Evolutionary conservation across 2,888 invertebrate genomes (phyloP), one percentile per base, ranked within the genome.

Genomic region (Branchellion lobata): DNA sequence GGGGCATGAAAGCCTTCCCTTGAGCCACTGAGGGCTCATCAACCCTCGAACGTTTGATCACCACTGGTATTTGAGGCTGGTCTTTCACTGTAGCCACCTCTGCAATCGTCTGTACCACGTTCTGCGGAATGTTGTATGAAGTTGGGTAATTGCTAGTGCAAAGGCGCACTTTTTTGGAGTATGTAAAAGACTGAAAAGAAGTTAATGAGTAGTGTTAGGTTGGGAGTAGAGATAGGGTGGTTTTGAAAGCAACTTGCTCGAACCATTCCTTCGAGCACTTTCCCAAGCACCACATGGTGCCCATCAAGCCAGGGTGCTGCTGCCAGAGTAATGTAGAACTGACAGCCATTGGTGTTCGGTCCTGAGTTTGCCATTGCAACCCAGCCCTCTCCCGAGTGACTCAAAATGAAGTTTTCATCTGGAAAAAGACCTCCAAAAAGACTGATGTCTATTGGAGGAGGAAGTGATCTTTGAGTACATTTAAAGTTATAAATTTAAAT

Each of bases 341-440:
- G 98, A 0, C 96, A 96, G 40, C 97, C 97, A 86, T 98, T 98
- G 34, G 97, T 97, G 87, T 98, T 94, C 89, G 94, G 94, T 82
- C 97, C 96, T 87, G 96, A 95, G 87, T 96, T 97, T 74, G 97
- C 97, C 97, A 98, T 98, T 0, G 96, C 96, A 84, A 97, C 88
- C 96, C 96, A 97, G 79, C 98, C 97, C 85, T 95, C 92, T 71
- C 96, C 97, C 86, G 94, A 95, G 86, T 98, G 98, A 88, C 93
- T 93, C 85, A 98, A 91, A 89, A 96, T 96, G 90, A 98, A 98
- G 90, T 97, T 97, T 88, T 98, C 98, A 89, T 98, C 97, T 80
- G 91, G 92, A 87, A 97, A 97, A 81, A 92, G 91, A 65, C 94
- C 94, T 75, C 96, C 96, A 86, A 94, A 96, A 85, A 97, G 96